Evolutionary conservation across 1,140 invertebrate species (phyloP).

Genomic region (Drosophila pseudoobscura): DNA sequence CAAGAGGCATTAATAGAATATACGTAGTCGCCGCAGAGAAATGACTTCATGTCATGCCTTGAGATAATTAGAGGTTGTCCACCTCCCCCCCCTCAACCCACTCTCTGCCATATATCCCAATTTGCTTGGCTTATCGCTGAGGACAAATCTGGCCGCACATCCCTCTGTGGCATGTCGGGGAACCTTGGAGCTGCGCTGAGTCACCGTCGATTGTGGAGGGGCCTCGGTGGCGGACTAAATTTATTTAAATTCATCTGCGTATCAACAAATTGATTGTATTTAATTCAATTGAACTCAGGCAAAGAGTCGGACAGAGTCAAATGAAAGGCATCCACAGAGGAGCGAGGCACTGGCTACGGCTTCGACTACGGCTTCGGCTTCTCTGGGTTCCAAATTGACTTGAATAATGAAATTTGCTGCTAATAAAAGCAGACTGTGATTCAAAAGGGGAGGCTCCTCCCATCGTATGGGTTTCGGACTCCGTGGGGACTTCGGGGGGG

Average conservation of each 20-base stretch:
- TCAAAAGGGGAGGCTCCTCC: neutral
- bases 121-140: conserved; percentile 41
- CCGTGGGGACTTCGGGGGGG: no score
- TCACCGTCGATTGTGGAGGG: conserved; percentile 33
- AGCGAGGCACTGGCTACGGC: no score
- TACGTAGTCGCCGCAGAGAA: conserved; percentile 40
- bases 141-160: conserved; percentile 33
- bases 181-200: conserved; percentile 43
- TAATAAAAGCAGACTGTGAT: conserved; percentile 47
- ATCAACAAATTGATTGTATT: conserved; percentile 81
- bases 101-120: neutral
- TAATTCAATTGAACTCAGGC: conserved; percentile 71
- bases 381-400: conserved; percentile 51
- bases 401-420: conserved; percentile 73
- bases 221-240: conserved; percentile 47
- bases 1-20: conserved; percentile 51
- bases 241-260: conserved; percentile 77
- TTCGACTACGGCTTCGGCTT: no score
- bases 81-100: no score
- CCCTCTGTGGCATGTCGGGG: neutral
- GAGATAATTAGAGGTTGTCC: conserved; percentile 77
- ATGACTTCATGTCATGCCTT: conserved; percentile 80
- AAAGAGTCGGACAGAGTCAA: conserved; percentile 9
- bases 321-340: conserved; percentile 1
- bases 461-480: neutral